Evolutionary conservation across 2,113 vertebrate species (phyloP), one percentile per base, ranked within the genome.

Genomic region (Ciconia maguari): DNA sequence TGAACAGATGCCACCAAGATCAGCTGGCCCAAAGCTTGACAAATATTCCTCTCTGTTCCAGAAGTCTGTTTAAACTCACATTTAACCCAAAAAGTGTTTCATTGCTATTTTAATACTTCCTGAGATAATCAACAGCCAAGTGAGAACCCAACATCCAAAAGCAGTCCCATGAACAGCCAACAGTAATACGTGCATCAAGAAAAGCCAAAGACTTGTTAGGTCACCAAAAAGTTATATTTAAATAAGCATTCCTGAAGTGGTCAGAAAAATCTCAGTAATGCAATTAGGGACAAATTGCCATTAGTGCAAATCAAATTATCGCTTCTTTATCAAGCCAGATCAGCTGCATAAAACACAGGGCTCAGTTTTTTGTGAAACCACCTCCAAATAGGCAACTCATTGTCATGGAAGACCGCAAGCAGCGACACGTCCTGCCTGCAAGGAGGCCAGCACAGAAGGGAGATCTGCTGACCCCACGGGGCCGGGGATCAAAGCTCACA

Each of bases 261-360:
- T 18, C 36, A 14, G 61, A 9, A 27, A 74, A 69, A 27, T 3
- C 49, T 44, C 51, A 7, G 30, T 22, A 38, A 48, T 3, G 44
- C n/a, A 29, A 41, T 17, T 8, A 16, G 21, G 41, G 68, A 46
- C 12, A 21, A 54, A 61, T 2, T 2, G 32, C 52, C 21, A 13
- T 5, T 3, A 55, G 66, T 0, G 1, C 38, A 30, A 36, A 54
- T 11, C 60, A 16, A 68, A n/a, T 6, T 6, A 6, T 9, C 22
- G 30, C 26, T 27, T 8, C 54, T 38, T 24, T 41, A 57, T 21
- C 32, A 1, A 44, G 24, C 19, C 41, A 7, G 3, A 27, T 11
- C n/a, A 11, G 26, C 4, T 54, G 51, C 58, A 38, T 4, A 8
- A 48, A 70, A 61, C 68, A 25, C 52, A n/a, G 55, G 60, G 64